Conservation (phyloP, 2,113 vertebrate genomes). For the Pithys albifrons region DNA sequence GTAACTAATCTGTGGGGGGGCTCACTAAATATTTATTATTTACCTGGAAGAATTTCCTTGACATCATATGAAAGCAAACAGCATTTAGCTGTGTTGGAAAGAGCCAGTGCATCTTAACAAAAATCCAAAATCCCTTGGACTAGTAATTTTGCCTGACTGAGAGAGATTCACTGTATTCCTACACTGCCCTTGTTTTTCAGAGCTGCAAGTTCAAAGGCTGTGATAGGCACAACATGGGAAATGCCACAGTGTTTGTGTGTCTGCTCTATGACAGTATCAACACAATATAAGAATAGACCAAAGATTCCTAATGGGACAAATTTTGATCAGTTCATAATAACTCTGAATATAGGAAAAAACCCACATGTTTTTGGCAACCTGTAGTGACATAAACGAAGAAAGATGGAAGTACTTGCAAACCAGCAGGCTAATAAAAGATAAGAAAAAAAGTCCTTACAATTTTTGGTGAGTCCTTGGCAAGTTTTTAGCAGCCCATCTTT, state of each 20-base stretch:
- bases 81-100: neutral
- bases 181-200: neutral
- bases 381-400: neutral
- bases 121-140: neutral
- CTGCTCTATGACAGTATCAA: neutral
- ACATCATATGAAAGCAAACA: neutral
- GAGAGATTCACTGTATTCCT: neutral
- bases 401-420: neutral
- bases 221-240: neutral
- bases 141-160: neutral
- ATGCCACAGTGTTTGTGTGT: neutral
- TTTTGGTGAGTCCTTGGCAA: neutral
- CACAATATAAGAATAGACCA: neutral
- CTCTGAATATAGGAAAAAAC: neutral
- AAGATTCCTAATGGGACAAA: neutral
- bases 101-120: neutral
- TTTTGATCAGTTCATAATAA: neutral
- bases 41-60: neutral
- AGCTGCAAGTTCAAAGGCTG: neutral
- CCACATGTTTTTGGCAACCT: neutral
- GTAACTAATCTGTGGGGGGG: neutral
- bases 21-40: neutral
- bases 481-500: neutral
- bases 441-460: neutral
- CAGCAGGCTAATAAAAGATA: neutral